phyloP scores from a whole-genome alignment of 2,113 vertebrate species.

The Bujurquina vittata region DNA sequence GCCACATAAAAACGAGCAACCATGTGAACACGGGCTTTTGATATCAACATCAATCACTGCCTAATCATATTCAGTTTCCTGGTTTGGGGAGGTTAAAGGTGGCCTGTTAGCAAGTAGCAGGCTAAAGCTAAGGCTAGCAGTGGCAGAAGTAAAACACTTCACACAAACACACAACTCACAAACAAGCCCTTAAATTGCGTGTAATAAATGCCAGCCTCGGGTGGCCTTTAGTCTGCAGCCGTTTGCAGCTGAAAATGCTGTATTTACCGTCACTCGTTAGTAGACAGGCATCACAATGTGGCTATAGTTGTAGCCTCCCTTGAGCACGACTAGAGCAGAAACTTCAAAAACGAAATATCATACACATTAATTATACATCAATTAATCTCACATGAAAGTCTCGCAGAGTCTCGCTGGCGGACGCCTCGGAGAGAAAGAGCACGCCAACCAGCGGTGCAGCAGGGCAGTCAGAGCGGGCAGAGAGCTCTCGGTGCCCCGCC shows the following conservation, averaged over 20 bases:
- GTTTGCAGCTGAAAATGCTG: neutral
- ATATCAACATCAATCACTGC: constrained; percentile 34
- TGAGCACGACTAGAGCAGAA: constrained; percentile 45
- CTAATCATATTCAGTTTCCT: constrained; percentile 55
- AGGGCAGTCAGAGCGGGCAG: constrained; percentile 41
- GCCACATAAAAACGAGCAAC: neutral
- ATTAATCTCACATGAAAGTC: constrained; percentile 66
- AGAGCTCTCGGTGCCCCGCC: constrained; percentile 70
- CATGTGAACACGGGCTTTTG: neutral
- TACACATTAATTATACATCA: constrained; percentile 40
- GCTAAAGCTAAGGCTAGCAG: constrained; percentile 70
- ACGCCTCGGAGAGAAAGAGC: constrained; percentile 9
- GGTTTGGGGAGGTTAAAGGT: constrained; percentile 67
- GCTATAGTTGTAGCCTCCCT: constrained; percentile 57
- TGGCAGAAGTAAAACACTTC: neutral
- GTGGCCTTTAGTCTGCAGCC: neutral
- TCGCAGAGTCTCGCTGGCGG: constrained; percentile 35
- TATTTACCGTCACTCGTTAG: constrained; percentile 16
- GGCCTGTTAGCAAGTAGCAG: constrained; percentile 71
- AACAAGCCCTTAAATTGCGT: neutral
- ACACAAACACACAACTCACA: neutral
- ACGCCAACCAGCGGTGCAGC: constrained; percentile 7
- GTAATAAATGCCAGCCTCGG: neutral
- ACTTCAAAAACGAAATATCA: constrained; percentile 50
- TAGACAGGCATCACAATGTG: constrained; percentile 12